phyloP scores from a whole-genome alignment of 2,797 vertebrate genomes.

The Antennarius maculatus region DNA sequence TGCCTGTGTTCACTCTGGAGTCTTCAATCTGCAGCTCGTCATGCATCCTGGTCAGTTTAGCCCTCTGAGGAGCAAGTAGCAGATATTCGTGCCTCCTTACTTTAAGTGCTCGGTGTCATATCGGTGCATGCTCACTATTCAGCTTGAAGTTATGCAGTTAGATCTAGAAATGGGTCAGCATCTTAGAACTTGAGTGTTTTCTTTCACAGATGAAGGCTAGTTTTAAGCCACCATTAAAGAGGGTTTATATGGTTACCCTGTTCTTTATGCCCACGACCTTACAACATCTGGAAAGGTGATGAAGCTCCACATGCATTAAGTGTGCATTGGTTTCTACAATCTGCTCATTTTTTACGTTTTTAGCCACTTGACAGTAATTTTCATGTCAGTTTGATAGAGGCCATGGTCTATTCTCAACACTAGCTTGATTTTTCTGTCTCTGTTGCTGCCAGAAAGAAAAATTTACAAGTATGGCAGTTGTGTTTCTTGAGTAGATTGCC shows the following conservation, averaged over 20 bases:
- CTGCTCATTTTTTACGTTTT: too few relatives aligned
- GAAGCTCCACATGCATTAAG: too few relatives aligned
- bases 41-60: slow-evolving; percentile 67
- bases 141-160: slow-evolving; percentile 20
- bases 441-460: not conserved
- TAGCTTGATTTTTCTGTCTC: not conserved
- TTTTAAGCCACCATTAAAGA: too few relatives aligned
- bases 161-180: not conserved
- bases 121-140: not conserved
- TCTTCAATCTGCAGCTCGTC: slow-evolving; percentile 64
- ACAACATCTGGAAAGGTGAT: too few relatives aligned
- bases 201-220: too few relatives aligned
- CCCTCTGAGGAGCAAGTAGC: slow-evolving; percentile 63
- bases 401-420: too few relatives aligned
- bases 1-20: slow-evolving; percentile 62
- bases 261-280: too few relatives aligned
- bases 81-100: slow-evolving; percentile 63
- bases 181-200: too few relatives aligned
- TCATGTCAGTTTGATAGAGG: too few relatives aligned
- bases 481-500: slow-evolving; percentile 1
- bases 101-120: slow-evolving; percentile 36
- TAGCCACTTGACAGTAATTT: too few relatives aligned
- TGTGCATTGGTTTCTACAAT: too few relatives aligned
- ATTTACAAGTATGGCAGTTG: not conserved
- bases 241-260: too few relatives aligned